Percentiles rank a stretch among this genome's conserved stretches.
Conservation (phyloP, 1,140 invertebrate species). For the Myzus persicae region DNA sequence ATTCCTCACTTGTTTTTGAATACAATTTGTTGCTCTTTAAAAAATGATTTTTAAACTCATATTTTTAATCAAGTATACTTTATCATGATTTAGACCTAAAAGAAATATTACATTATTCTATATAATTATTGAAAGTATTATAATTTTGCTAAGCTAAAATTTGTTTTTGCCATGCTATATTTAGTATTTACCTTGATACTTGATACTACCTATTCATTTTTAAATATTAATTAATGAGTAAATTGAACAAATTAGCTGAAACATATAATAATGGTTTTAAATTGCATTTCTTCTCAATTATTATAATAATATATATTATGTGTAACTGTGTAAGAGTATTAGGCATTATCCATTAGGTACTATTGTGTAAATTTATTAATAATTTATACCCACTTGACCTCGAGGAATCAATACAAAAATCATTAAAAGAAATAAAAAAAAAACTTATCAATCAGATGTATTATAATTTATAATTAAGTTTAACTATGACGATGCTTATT, state of each 20-base stretch:
- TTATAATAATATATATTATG: not conserved
- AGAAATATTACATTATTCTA: not conserved
- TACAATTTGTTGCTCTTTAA: not conserved
- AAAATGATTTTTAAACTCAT: not conserved
- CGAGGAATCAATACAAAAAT: not conserved
- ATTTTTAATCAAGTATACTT: not conserved
- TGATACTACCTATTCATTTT: not conserved
- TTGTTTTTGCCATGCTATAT: not conserved
- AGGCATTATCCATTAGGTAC: not conserved
- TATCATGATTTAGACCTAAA: not conserved
- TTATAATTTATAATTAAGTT: conserved; percentile 28
- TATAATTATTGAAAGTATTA: not conserved
- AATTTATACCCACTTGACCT: not conserved
- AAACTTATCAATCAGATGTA: not conserved
- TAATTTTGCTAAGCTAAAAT: not conserved
- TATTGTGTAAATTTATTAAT: not conserved
- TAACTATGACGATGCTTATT: conserved; percentile 21
- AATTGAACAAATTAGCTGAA: not conserved
- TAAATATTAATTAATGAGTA: not conserved
- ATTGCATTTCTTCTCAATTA: not conserved
- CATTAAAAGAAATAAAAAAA: conserved; percentile 24
- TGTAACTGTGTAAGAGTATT: not conserved
- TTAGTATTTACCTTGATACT: not conserved
- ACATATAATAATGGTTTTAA: not conserved
- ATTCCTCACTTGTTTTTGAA: not conserved